Evolutionary conservation across 2,888 invertebrate species (phyloP).

Genomic region (Gnatocerus cornutus): DNA sequence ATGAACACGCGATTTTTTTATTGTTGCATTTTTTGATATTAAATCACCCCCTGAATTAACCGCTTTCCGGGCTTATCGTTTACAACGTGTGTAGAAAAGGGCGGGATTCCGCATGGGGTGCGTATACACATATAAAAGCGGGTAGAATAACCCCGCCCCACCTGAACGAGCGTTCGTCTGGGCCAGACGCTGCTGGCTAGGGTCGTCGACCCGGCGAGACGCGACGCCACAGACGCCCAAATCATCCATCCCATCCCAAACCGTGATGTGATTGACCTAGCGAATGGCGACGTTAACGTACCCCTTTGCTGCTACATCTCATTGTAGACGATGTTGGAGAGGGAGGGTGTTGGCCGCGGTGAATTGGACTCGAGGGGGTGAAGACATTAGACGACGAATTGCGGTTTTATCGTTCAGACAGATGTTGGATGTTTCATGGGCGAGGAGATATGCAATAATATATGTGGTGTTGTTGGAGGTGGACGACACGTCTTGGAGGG

Average conservation of each 20-base stretch:
- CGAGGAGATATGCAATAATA: too few relatives aligned
- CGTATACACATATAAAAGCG: conserved; percentile 44
- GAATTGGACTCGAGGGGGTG: conserved; percentile 15
- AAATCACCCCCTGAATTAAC: conserved; percentile 14
- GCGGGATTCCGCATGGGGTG: conserved; percentile 47
- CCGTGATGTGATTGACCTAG: conserved; percentile 58
- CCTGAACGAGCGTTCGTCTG: conserved; percentile 48
- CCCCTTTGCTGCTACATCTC: conserved; percentile 36
- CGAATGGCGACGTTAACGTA: conserved; percentile 41
- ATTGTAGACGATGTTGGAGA: conserved; percentile 8
- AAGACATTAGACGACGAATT: conserved; percentile 19
- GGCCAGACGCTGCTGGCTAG: conserved; percentile 53
- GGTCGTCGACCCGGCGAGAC: conserved; percentile 58
- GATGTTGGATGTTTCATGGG: too few relatives aligned
- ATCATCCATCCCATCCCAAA: conserved; percentile 57
- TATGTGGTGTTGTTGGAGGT: too few relatives aligned
- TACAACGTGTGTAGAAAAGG: conserved; percentile 18
- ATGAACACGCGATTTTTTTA: too few relatives aligned
- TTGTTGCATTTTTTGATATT: not conserved
- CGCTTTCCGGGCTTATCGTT: conserved; percentile 21
- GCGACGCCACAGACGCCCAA: conserved; percentile 56
- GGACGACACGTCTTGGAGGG: too few relatives aligned
- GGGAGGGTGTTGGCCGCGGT: conserved; percentile 1
- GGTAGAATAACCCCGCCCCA: conserved; percentile 53
- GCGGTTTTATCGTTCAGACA: conserved; percentile 21